Base-by-base conservation (phyloP, 2,113 vertebrate genomes). In the Cyprinodon variegatus region DNA sequence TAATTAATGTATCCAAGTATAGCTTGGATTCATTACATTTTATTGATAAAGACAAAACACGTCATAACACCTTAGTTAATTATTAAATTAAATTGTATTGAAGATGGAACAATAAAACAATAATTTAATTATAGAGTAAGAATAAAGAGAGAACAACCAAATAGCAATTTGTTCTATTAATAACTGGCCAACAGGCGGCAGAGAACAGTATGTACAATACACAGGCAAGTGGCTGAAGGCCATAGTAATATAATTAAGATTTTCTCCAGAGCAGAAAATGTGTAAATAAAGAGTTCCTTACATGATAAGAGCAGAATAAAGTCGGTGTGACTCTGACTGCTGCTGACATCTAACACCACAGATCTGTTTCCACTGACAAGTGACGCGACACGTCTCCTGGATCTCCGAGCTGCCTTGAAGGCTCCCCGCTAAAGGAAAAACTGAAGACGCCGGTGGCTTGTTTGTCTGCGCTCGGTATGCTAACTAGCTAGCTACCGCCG, bases 261-360 rank as follows among this genome's bases (percentile, higher is more conserved):
- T 59, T 45, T 39, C 39, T 22, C 48, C 41, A 36, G 11, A 6
- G 40, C 11, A 17, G 38, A 68, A 41, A 10, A 4, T 20, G 3
- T 41, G 38, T 12, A 68, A 64, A 38, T 15, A 9, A 45, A 3
- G 2, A 3, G 57, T 41, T 83, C 94, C 94, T 94, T 74, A 94
- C 93, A 88, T n/a, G 17, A 53, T 57, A 57, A 88, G 91, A 93
- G 92, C 92, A 91, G 91, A 93, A 83, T 92, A 89, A 81, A 88
- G 41, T 78, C 40, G 62, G 81, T 41, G 74, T 57, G 73, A 70
- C 72, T 77, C 46, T 60, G 77, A 74, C 78, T 57, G 50, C 17
- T 57, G 50, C 50, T 57, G 50, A 57, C 50, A 57, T 57, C 50
- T 57, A 57, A 57, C 50, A 57, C 50, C 50, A 57, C 17, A 57